phyloP scores from a whole-genome alignment of 2,113 vertebrate genomes.

The Pitta sordida region DNA sequence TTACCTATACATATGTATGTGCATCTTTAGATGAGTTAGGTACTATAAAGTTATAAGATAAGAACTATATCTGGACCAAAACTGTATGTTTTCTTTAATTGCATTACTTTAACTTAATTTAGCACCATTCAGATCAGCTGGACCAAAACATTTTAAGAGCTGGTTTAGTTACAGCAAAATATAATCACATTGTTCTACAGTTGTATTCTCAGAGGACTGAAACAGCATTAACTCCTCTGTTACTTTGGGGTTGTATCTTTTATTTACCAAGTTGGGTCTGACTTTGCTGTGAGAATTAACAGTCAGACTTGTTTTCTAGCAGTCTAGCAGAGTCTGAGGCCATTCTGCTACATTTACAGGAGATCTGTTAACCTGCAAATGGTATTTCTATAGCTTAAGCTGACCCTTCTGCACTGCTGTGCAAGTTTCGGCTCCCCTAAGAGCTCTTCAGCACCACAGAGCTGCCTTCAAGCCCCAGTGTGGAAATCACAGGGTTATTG shows the following conservation, averaged over 20 bases:
- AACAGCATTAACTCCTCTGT: neutral
- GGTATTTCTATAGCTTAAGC: neutral
- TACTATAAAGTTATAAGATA: neutral
- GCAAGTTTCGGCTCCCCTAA: neutral
- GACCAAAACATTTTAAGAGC: neutral
- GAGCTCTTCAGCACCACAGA: neutral
- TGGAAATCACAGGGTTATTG: neutral
- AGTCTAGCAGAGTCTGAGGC: neutral
- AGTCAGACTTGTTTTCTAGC: neutral
- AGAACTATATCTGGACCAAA: neutral
- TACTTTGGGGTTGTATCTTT: neutral
- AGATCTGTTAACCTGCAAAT: neutral
- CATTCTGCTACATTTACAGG: neutral
- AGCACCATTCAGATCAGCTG: neutral
- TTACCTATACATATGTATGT: rapidly evolving
- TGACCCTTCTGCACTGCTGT: neutral
- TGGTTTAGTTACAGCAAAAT: neutral
- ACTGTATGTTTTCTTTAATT: neutral
- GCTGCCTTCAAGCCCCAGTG: neutral
- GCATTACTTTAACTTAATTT: neutral
- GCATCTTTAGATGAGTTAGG: neutral
- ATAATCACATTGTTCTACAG: neutral
- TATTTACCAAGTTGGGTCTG: neutral
- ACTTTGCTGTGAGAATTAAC: neutral
- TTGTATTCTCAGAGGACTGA: neutral